These are phyloP conservation scores for Leptatherina wallacei DNA, from an alignment of 2,797 vertebrate genomes.

Conservation along the genomic window DNA sequence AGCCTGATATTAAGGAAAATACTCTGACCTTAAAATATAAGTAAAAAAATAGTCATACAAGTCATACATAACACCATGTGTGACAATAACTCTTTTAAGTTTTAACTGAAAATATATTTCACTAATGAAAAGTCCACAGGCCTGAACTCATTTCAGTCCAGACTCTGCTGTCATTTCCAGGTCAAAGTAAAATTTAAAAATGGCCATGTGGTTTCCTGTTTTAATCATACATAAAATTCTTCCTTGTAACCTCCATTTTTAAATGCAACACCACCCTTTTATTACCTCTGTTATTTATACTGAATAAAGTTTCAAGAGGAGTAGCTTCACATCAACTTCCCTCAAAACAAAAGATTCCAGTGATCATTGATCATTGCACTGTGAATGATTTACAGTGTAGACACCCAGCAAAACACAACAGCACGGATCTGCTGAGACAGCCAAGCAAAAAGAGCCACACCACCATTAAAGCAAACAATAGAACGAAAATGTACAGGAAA, in stretches of 20 bases:
- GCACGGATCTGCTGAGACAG: slow-evolving; percentile 52
- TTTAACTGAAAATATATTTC: no score
- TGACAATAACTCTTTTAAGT: background rate
- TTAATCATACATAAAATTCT: background rate
- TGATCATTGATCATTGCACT: slow-evolving; percentile 28
- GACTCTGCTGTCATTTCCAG: background rate
- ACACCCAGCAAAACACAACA: slow-evolving; percentile 58
- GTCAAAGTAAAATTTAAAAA: background rate
- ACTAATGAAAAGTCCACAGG: no score
- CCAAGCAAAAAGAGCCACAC: slow-evolving; percentile 58
- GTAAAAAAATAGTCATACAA: no score
- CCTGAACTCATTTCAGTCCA: background rate
- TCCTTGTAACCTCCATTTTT: background rate
- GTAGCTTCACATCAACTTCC: slow-evolving; percentile 10
- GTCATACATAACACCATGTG: background rate
- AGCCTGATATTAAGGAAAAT: background rate
- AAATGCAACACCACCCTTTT: background rate
- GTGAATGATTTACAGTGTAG: slow-evolving; percentile 34
- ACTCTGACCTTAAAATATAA: background rate
- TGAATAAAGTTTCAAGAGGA: slow-evolving; percentile 22
- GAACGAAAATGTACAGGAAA: background rate
- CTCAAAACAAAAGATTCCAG: slow-evolving; percentile 42
- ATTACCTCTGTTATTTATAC: background rate
- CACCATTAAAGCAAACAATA: slow-evolving; percentile 21
- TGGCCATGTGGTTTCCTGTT: background rate